phyloP scores from a whole-genome alignment of 2,113 vertebrate genomes.

The Etheostoma cragini region DNA sequence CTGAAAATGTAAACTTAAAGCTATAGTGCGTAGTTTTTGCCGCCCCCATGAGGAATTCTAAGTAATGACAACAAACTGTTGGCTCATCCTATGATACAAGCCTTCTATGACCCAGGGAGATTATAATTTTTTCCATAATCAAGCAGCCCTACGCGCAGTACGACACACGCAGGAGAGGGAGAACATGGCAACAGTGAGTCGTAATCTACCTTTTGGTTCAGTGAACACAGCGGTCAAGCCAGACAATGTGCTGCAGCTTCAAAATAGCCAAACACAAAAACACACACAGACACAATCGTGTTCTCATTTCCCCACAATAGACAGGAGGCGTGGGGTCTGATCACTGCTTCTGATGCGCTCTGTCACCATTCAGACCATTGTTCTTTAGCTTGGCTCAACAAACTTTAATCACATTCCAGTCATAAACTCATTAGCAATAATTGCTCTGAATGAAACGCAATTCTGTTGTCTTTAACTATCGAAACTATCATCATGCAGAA shows the following conservation, averaged over 20 bases:
- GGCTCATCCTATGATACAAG: too few relatives aligned
- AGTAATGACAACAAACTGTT: too few relatives aligned
- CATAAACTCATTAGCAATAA: slow-evolving; percentile 1
- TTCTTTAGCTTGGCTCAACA: neutral
- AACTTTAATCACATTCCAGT: neutral
- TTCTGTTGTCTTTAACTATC: neutral
- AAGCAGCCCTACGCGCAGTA: neutral
- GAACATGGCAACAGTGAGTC: slow-evolving; percentile 9
- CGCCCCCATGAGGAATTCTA: too few relatives aligned
- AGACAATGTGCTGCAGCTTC: slow-evolving; percentile 28
- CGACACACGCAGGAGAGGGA: neutral
- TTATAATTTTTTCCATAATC: too few relatives aligned
- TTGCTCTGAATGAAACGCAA: neutral
- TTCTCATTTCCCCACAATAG: slow-evolving; percentile 44
- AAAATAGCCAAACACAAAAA: slow-evolving; percentile 32
- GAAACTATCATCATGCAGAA: neutral
- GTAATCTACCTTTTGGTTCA: slow-evolving; percentile 51
- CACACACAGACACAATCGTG: slow-evolving; percentile 7
- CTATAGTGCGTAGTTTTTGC: too few relatives aligned
- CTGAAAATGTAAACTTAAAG: too few relatives aligned
- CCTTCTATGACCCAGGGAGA: too few relatives aligned
- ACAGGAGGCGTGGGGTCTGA: neutral
- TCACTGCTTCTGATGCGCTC: slow-evolving; percentile 7
- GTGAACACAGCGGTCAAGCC: slow-evolving; percentile 44
- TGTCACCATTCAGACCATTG: slow-evolving; percentile 7